A percentile compares a stretch with the other conserved stretches of the same genome.
Conservation (phyloP, 2,113 vertebrate species). For the Campylomormyrus numenius region DNA sequence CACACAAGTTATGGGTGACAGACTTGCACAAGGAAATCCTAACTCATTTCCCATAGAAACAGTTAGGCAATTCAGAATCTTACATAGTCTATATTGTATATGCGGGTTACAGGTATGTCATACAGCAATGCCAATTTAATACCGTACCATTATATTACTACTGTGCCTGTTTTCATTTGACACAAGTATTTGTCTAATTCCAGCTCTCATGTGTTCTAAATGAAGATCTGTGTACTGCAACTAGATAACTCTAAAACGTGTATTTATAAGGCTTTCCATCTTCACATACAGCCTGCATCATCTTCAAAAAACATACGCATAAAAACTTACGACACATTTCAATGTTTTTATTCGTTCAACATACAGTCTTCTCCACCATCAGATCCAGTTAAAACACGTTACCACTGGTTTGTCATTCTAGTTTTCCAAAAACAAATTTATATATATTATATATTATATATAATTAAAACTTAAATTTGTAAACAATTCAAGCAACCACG, state of each 20-base stretch:
- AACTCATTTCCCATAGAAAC: neutral
- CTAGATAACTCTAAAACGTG: neutral
- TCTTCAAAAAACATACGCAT: neutral
- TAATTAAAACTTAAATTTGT: conserved; percentile 29
- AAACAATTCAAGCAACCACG: conserved; percentile 40
- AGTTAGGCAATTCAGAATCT: neutral
- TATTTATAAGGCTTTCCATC: neutral
- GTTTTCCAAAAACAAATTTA: neutral
- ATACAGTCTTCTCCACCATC: neutral
- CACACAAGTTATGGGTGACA: neutral
- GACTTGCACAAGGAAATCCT: neutral
- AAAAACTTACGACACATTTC: neutral
- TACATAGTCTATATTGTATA: neutral
- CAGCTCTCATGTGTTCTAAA: neutral
- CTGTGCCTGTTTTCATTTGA: neutral
- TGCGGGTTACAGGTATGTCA: neutral
- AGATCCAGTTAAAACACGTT: neutral
- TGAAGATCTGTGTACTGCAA: neutral
- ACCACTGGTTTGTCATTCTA: neutral
- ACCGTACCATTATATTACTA: neutral
- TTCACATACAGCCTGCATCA: neutral
- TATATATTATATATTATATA: neutral
- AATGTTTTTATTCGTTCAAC: conserved; percentile 15
- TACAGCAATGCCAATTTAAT: neutral
- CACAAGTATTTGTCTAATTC: neutral